Base-by-base conservation (phyloP, 1,140 invertebrate species). In the Solen grandis region DNA sequence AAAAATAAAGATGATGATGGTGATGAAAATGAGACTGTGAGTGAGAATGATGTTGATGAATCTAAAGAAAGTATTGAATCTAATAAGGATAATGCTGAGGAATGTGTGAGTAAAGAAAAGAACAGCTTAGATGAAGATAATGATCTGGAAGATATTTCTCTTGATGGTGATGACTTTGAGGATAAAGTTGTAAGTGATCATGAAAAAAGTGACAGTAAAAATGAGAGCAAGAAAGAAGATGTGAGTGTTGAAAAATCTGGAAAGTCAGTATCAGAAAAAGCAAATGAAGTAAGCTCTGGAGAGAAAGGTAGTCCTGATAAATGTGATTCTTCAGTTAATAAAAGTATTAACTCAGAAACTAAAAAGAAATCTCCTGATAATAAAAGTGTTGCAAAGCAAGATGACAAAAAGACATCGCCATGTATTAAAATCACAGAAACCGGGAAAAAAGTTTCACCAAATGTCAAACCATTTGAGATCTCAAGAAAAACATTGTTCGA, bases 381-480 rank as follows among this genome's bases (percentile, higher is more conserved):
- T 25, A 41, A 29, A 5, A 70, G 35, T 22, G 25, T 5, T 69
- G 38, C 29, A 69, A 72, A 69, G 5, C 25, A 72, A 57, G 31
- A n/a, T 16, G 10, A 55, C 22, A 19, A 5, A 19, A 74, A 75
- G 35, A 52, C 35, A 38, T 76, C 74, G 25, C 60, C 62, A 31
- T 36, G 46, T 54, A 25, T 66, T 29, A 76, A 76, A 66, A 55
- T 76, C 19, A 76, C 74, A 31, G 65, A 78, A 46, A 57, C 36
- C n/a, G 66, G 35, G n/a, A 77, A 66, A 22, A 76, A 78, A 27
- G 10, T n/a, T 29, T 41, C 52, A 46, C 14, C 13, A 38, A 50
- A 5, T 50, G 31, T 54, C 25, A 68, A 69, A 78, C 63, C 63
- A 41, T 68, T 69, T 60, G 75, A 78, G 69, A 68, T 77, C 31